Evolutionary conservation across 2,797 vertebrate species (phyloP).

Genomic region (Anableps anableps): DNA sequence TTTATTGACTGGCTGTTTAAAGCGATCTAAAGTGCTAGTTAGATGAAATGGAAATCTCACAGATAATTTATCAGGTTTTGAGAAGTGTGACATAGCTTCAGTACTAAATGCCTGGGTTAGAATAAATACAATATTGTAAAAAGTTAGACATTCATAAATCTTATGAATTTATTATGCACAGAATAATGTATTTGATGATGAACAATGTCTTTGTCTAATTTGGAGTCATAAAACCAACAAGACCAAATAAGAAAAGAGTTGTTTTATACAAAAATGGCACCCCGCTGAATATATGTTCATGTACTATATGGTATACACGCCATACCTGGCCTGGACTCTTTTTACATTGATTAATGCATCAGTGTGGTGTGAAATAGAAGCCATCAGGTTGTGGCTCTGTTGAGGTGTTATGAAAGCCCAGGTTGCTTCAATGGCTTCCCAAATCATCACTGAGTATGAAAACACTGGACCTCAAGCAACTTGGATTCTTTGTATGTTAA

Average conservation of each 20-base stretch:
- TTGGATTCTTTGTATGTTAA: background rate
- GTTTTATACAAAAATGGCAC: background rate
- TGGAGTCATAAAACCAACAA: background rate
- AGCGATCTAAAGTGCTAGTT: background rate
- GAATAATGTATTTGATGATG: background rate
- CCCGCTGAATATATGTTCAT: background rate
- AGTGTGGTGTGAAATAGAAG: background rate
- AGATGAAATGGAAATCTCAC: background rate
- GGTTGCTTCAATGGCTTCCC: background rate
- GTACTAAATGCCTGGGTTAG: background rate
- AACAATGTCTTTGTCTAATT: background rate
- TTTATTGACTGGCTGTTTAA: background rate
- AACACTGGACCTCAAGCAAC: background rate
- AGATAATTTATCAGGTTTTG: slow-evolving; percentile 1
- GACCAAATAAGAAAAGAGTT: background rate
- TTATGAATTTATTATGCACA: background rate
- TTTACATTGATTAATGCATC: background rate
- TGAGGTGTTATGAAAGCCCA: background rate
- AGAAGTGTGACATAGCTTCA: background rate
- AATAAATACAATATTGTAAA: background rate
- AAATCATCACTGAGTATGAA: background rate
- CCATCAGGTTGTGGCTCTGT: background rate
- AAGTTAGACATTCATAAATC: background rate
- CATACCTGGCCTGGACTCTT: background rate
- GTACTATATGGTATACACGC: background rate